Conservation (phyloP, 2,888 invertebrate species). For the Glomeris marginata region DNA sequence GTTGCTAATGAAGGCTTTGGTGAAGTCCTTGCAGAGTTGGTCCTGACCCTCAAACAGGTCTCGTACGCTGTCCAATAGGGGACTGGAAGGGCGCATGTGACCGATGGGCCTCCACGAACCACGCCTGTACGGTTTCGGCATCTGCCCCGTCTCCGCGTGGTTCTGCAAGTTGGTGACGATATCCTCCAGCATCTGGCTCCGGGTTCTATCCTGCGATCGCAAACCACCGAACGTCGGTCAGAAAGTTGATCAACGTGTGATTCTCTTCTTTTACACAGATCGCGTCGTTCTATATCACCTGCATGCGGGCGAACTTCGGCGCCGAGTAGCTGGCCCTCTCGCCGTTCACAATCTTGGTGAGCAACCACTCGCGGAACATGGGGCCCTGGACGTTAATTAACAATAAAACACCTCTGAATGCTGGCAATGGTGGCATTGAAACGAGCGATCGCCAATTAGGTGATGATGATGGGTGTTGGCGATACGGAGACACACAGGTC, state of each 20-base stretch:
- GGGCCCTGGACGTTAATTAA: conserved; percentile 41
- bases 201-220: conserved; percentile 62
- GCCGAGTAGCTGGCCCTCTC: conserved; percentile 87
- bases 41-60: conserved; percentile 84
- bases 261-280: background rate
- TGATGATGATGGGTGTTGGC: background rate
- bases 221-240: background rate
- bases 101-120: conserved; percentile 90
- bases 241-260: background rate
- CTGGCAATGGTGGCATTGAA: background rate
- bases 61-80: conserved; percentile 75
- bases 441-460: background rate
- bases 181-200: conserved; percentile 87
- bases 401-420: background rate
- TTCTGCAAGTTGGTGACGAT: conserved; percentile 85
- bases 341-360: conserved; percentile 86
- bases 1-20: conserved; percentile 69
- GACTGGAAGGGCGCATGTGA: conserved; percentile 86
- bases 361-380: conserved; percentile 87
- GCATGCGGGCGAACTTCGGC: conserved; percentile 84
- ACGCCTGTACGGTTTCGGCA: conserved; percentile 77
- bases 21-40: conserved; percentile 82
- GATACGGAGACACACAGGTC: background rate
- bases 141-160: conserved; percentile 88
- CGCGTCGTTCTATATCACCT: conserved; percentile 16